phyloP scores from a whole-genome alignment of 2,113 vertebrate genomes.

The Gallinago undulata region DNA sequence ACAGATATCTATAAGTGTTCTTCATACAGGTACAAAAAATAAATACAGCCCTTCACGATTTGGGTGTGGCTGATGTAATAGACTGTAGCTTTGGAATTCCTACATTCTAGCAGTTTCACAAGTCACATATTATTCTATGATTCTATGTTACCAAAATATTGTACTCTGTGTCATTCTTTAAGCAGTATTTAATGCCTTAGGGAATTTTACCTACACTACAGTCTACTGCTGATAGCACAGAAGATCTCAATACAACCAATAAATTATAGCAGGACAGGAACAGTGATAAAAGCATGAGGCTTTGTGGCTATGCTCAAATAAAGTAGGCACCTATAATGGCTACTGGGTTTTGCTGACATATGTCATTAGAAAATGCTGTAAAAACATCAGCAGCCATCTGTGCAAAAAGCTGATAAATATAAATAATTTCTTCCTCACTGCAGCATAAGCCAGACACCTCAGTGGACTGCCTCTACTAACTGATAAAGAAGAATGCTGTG shows the following conservation, averaged over 20 bases:
- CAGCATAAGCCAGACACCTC: not conserved
- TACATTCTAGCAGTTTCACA: not conserved
- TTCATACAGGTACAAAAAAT: not conserved
- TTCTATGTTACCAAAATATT: not conserved
- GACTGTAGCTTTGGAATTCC: not conserved
- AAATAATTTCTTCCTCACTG: not conserved
- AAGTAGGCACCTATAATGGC: not conserved
- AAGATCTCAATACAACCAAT: not conserved
- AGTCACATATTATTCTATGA: too few relatives aligned
- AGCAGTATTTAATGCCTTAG: not conserved
- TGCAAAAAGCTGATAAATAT: not conserved
- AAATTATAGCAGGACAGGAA: not conserved
- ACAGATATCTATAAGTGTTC: not conserved
- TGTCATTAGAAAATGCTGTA: not conserved
- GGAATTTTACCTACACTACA: not conserved
- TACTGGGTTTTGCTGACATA: not conserved
- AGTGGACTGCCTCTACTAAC: not conserved
- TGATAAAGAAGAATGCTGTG: not conserved
- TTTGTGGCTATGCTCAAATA: not conserved
- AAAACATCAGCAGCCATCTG: not conserved
- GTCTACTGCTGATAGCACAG: not conserved
- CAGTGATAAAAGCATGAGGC: not conserved
- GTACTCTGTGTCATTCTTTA: not conserved
- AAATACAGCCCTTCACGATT: not conserved
- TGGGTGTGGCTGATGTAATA: not conserved